A percentile compares a stretch with the other conserved stretches of the same genome.
Conservation (phyloP, 2,113 vertebrate species). For the Rutilus rutilus region DNA sequence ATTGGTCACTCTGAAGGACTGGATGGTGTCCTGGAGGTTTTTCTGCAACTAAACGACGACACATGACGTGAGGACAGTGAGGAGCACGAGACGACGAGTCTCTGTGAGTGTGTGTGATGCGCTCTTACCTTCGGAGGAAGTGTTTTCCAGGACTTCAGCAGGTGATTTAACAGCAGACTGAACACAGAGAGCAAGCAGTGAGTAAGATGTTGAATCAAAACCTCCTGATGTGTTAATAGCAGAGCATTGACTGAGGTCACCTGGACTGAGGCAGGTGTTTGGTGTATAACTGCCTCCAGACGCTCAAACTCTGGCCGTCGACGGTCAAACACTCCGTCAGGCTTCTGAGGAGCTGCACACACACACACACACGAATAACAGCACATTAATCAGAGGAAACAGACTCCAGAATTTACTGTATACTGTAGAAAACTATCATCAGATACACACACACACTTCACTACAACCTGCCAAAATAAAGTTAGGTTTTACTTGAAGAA, state of each 20-base stretch:
- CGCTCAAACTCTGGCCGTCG: constrained; percentile 85
- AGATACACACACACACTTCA: too few relatives aligned
- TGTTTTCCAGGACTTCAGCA: constrained; percentile 82
- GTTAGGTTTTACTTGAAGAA: too few relatives aligned
- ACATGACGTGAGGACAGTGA: background rate
- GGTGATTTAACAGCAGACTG: constrained; percentile 88
- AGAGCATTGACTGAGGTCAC: constrained; percentile 62
- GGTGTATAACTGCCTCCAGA: constrained; percentile 94
- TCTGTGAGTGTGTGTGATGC: background rate
- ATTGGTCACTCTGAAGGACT: constrained; percentile 88
- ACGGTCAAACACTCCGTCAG: constrained; percentile 88
- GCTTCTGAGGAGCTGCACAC: constrained; percentile 83
- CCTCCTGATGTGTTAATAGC: background rate
- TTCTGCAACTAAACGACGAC: constrained; percentile 76
- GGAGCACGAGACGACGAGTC: too few relatives aligned
- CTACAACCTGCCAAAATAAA: too few relatives aligned
- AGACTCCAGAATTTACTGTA: too few relatives aligned
- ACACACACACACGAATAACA: too few relatives aligned
- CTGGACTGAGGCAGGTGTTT: constrained; percentile 94
- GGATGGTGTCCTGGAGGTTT: constrained; percentile 86
- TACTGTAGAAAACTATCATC: too few relatives aligned
- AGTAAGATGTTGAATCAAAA: too few relatives aligned
- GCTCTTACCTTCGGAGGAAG: constrained; percentile 83
- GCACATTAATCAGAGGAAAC: background rate
- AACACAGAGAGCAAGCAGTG: background rate